A percentile compares a stretch with the other conserved stretches of the same genome.
Evolutionary conservation across 2,888 invertebrate species (phyloP).

Genomic region (Lasioglossum morio): DNA sequence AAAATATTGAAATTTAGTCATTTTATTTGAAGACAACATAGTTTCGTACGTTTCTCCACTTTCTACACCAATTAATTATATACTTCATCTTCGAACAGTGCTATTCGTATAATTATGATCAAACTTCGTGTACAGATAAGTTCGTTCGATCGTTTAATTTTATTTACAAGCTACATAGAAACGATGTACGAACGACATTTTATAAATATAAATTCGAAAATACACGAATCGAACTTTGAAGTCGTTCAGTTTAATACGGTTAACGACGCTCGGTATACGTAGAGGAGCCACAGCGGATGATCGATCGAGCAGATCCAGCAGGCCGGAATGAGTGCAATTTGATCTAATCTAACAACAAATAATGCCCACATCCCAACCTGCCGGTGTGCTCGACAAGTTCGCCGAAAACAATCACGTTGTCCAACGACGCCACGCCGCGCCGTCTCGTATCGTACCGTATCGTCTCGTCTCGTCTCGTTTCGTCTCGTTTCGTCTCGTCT

Average conservation of each 20-base stretch:
- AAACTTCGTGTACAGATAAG: too few species aligned
- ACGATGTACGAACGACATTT: background rate
- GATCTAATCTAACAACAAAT: conserved; percentile 82
- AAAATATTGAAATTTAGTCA: background rate
- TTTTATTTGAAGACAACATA: conserved; percentile 5
- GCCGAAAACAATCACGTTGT: conserved; percentile 13
- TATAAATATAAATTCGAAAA: background rate
- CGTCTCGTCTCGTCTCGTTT: too few species aligned
- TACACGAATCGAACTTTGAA: background rate
- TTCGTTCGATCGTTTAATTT: too few species aligned
- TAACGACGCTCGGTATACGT: background rate
- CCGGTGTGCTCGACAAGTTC: conserved; percentile 72
- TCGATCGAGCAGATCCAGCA: conserved; percentile 80
- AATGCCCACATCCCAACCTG: conserved; percentile 84
- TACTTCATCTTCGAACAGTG: too few species aligned
- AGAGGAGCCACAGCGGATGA: conserved; percentile 42
- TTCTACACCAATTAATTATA: background rate
- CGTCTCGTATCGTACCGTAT: too few species aligned
- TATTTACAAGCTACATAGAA: background rate
- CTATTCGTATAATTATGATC: too few species aligned
- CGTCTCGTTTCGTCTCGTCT: too few species aligned
- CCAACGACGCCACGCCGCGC: background rate
- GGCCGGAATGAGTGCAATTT: conserved; percentile 86
- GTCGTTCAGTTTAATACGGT: background rate
- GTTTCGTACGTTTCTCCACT: conserved; percentile 19